phyloP scores from a whole-genome alignment of 2,888 invertebrate species.

The Choristoneura rosaceana region DNA sequence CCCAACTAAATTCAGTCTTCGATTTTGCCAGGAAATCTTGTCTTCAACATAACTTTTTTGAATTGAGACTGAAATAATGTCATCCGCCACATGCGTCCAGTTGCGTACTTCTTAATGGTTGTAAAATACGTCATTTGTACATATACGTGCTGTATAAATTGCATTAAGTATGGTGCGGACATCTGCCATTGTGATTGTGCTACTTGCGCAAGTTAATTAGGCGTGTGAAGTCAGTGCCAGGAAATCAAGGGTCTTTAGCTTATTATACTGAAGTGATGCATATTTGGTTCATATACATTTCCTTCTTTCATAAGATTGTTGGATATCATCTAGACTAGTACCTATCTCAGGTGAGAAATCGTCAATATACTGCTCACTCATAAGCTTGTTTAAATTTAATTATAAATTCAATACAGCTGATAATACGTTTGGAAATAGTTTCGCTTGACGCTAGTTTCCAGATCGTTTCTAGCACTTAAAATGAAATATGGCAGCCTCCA shows the following conservation, averaged over 20 bases:
- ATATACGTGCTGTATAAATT: constrained; percentile 47
- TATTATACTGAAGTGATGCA: not conserved
- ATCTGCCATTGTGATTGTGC: constrained; percentile 73
- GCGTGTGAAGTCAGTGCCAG: constrained; percentile 56
- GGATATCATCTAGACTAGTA: too few species aligned
- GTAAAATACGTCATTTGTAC: constrained; percentile 55
- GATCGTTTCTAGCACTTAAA: not conserved
- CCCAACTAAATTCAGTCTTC: not conserved
- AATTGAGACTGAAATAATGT: not conserved
- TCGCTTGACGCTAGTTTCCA: not conserved
- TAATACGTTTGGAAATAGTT: too few species aligned
- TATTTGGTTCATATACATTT: not conserved
- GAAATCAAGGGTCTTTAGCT: constrained; percentile 13
- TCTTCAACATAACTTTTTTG: too few species aligned
- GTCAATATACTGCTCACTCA: too few species aligned
- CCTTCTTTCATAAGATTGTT: not conserved
- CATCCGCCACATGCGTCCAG: not conserved
- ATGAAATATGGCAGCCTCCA: constrained; percentile 32
- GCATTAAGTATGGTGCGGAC: constrained; percentile 65
- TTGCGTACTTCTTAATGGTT: constrained; percentile 12
- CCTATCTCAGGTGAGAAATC: too few species aligned
- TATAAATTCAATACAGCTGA: too few species aligned
- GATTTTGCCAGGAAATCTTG: not conserved
- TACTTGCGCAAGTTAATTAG: constrained; percentile 70
- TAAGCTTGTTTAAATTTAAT: too few species aligned